These are phyloP conservation scores for Geophilus truncorum DNA, from an alignment of 2,888 invertebrate genomes.

Conservation along the genomic window DNA sequence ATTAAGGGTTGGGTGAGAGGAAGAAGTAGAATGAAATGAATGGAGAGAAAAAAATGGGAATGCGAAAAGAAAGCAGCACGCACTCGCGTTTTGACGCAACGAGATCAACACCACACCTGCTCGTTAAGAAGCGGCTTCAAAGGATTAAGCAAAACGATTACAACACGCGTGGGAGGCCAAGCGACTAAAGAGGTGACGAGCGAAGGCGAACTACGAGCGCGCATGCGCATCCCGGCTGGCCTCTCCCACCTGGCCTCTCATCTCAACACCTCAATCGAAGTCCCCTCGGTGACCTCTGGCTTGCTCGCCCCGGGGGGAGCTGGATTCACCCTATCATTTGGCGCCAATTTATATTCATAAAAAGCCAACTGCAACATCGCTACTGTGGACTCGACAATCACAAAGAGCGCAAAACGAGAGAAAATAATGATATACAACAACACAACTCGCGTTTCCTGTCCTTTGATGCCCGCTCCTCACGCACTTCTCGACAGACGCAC, in stretches of 20 bases:
- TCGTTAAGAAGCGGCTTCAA: slow-evolving; percentile 13
- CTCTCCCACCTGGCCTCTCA: slow-evolving; percentile 16
- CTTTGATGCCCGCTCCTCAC: slow-evolving; percentile 27
- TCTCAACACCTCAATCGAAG: slow-evolving; percentile 27
- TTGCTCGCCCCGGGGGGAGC: slow-evolving; percentile 11
- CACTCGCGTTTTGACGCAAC: slow-evolving; percentile 6
- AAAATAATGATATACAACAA: slow-evolving; percentile 27
- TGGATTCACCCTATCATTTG: slow-evolving; percentile 25
- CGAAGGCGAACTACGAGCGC: neutral
- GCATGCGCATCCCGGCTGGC: slow-evolving; percentile 1
- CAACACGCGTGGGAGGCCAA: slow-evolving; percentile 21
- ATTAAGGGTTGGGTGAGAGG: slow-evolving; percentile 28
- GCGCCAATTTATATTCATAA: slow-evolving; percentile 27
- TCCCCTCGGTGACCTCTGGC: slow-evolving; percentile 27
- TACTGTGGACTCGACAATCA: slow-evolving; percentile 27
- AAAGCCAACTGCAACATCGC: slow-evolving; percentile 1
- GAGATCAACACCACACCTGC: slow-evolving; percentile 27
- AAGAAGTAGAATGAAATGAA: slow-evolving; percentile 23
- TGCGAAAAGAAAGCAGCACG: slow-evolving; percentile 30
- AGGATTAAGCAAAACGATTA: slow-evolving; percentile 27
- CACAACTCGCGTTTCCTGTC: slow-evolving; percentile 24
- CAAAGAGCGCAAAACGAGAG: slow-evolving; percentile 24
- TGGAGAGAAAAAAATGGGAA: slow-evolving; percentile 30
- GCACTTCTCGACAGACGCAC: slow-evolving; percentile 20
- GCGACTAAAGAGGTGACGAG: slow-evolving; percentile 27